Evolutionary conservation across 1,140 invertebrate genomes (phyloP).

Genomic region (Macrocentrus cingulum): DNA sequence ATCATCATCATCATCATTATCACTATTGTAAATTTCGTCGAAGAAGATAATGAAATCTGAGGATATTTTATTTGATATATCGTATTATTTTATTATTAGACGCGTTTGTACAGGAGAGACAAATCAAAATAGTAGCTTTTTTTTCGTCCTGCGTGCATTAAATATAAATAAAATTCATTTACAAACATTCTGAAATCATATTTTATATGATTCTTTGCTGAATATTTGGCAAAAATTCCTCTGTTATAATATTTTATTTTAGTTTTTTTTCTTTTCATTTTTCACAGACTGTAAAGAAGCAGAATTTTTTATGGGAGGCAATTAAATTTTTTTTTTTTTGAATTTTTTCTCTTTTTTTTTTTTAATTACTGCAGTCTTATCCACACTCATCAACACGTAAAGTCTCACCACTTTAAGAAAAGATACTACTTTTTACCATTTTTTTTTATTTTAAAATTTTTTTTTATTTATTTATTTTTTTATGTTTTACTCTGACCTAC

Average conservation of each 20-base stretch:
- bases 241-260: background rate
- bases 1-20: no score
- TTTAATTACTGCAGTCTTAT: constrained; percentile 1
- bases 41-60: background rate
- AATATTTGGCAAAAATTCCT: background rate
- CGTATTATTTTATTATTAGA: constrained; percentile 2
- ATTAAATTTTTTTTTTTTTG: no score
- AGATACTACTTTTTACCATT: no score
- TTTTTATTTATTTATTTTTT: no score
- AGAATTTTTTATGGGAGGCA: background rate
- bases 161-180: constrained; percentile 7
- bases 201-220: background rate
- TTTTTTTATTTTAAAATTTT: no score
- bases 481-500: no score
- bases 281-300: background rate
- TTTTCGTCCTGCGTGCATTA: background rate
- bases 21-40: no score
- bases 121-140: background rate
- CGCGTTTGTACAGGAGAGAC: constrained; percentile 1
- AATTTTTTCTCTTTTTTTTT: no score
- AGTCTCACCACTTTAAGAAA: no score
- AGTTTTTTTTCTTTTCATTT: no score
- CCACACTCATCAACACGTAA: background rate
- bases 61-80: background rate
- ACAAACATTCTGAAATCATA: background rate